These are phyloP conservation scores for Tragelaphus oryx DNA, from an alignment of 2,797 vertebrate species.

Conservation along the genomic window DNA sequence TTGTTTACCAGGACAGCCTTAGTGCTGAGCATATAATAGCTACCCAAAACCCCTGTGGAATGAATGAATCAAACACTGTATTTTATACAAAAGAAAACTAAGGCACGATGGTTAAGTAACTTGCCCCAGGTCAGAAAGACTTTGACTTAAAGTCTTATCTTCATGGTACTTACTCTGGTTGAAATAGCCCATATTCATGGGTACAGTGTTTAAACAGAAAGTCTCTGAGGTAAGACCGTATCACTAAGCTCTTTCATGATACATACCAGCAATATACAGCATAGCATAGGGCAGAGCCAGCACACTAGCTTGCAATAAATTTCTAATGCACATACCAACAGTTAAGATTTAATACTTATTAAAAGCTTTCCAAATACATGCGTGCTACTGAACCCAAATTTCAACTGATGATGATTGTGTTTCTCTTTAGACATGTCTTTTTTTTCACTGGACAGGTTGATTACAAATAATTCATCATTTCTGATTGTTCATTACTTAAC, in stretches of 20 bases:
- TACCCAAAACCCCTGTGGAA: not conserved
- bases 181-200: not conserved
- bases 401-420: conserved; percentile 23
- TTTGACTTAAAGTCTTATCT: not conserved
- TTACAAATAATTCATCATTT: conserved; percentile 47
- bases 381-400: not conserved
- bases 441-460: not conserved
- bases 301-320: not conserved
- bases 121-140: not conserved
- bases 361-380: conserved; percentile 32
- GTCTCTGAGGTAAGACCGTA: not conserved
- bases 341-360: conserved; percentile 19
- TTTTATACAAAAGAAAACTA: conserved; percentile 1
- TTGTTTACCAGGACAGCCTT: not conserved
- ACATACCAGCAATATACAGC: not conserved
- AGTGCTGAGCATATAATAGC: not conserved
- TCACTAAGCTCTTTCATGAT: not conserved
- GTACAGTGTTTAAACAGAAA: conserved; percentile 15
- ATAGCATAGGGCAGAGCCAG: not conserved
- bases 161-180: not conserved
- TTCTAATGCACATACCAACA: not conserved
- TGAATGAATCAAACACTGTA: not conserved
- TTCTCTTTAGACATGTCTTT: not conserved
- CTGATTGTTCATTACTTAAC: conserved; percentile 21
- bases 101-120: not conserved